Percentiles rank a stretch among this genome's conserved stretches.
Conservation (phyloP, 1,140 invertebrate genomes). For the Drosophila hydei region DNA sequence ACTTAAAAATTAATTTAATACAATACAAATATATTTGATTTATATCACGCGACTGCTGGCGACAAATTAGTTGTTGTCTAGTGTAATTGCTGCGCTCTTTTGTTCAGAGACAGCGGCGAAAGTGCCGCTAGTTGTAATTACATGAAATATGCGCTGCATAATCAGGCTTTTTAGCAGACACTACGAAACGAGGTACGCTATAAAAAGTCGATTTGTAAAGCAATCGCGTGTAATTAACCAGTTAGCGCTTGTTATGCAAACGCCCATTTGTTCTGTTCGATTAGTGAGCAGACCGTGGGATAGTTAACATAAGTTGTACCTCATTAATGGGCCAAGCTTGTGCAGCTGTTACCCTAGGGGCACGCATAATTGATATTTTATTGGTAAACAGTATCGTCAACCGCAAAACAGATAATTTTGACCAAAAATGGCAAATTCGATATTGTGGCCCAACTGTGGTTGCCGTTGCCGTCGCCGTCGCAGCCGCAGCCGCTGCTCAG, state of each 20-base stretch:
- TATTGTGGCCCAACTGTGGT: slow-evolving; percentile 43
- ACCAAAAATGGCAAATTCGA: slow-evolving; percentile 78
- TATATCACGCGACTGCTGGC: too few species aligned
- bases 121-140: slow-evolving; percentile 55
- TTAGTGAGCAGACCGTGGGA: slow-evolving; percentile 44
- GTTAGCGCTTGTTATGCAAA: slow-evolving; percentile 79
- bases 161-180: slow-evolving; percentile 70
- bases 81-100: slow-evolving; percentile 19
- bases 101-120: slow-evolving; percentile 51
- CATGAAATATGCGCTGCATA: slow-evolving; percentile 67
- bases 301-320: slow-evolving; percentile 19
- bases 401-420: slow-evolving; percentile 61
- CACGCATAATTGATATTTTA: slow-evolving; percentile 69
- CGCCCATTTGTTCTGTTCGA: slow-evolving; percentile 32
- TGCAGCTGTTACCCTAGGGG: slow-evolving; percentile 4
- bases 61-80: neutral
- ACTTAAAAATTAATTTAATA: too few species aligned
- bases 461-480: too few species aligned
- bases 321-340: neutral
- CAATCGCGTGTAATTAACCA: slow-evolving; percentile 74
- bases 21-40: too few species aligned
- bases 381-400: slow-evolving; percentile 66
- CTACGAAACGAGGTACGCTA: slow-evolving; percentile 34
- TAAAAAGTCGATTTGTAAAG: slow-evolving; percentile 48
- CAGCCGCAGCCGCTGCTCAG: neutral